These are phyloP conservation scores for Sylvia borin DNA, from an alignment of 2,797 vertebrate genomes.

Conservation along the genomic window DNA sequence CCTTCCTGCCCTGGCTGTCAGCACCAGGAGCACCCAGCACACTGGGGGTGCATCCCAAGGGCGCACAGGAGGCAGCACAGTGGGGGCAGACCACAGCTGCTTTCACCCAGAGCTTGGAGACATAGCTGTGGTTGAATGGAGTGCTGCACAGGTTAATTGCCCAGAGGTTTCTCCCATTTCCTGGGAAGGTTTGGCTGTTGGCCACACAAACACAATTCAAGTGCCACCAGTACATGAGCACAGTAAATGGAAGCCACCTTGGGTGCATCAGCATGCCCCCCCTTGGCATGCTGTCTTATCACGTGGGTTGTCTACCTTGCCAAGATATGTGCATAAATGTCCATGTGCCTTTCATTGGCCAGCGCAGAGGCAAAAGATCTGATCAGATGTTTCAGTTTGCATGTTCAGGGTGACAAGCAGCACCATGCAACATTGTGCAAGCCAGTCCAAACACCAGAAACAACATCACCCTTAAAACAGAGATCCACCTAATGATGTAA, in stretches of 20 bases:
- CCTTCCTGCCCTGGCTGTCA: neutral
- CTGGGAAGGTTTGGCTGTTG: neutral
- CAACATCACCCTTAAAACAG: neutral
- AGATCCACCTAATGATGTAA: neutral
- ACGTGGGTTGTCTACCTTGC: neutral
- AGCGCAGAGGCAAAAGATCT: neutral
- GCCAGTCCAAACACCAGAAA: neutral
- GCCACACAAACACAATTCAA: neutral
- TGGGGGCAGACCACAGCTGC: neutral
- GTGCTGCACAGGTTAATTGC: neutral
- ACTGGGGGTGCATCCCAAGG: accelerated
- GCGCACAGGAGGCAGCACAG: accelerated
- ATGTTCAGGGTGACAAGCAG: neutral
- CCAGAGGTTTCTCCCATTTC: neutral
- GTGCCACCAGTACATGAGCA: neutral
- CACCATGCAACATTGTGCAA: neutral
- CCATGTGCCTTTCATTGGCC: neutral
- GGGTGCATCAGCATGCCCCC: neutral
- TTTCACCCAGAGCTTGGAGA: neutral
- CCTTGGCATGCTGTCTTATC: neutral
- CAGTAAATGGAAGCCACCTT: neutral
- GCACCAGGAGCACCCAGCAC: neutral
- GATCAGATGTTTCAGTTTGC: neutral
- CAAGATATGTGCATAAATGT: neutral
- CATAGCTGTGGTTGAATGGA: neutral